phyloP scores from a whole-genome alignment of 2,113 vertebrate species.

The Syngnathus typhle region DNA sequence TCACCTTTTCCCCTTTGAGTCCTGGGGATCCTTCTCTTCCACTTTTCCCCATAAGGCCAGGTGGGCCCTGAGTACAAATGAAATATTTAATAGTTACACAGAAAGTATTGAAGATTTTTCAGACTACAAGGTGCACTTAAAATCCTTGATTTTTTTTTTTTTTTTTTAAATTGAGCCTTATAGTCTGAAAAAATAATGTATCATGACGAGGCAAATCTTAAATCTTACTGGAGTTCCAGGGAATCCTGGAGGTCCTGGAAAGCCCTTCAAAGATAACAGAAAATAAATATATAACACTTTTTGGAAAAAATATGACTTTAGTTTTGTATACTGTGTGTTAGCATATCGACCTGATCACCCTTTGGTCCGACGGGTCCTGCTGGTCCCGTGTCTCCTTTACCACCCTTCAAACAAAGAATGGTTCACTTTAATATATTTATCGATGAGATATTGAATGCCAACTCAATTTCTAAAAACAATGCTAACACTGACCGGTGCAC shows the following conservation, averaged over 20 bases:
- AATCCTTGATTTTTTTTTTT: no score
- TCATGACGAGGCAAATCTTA: background rate
- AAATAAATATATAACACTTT: background rate
- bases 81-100: background rate
- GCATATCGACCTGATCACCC: slow-evolving; percentile 80
- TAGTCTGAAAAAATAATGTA: no score
- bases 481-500: slow-evolving; percentile 74
- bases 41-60: slow-evolving; percentile 82
- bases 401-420: slow-evolving; percentile 71
- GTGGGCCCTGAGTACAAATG: slow-evolving; percentile 72
- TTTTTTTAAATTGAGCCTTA: no score
- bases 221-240: slow-evolving; percentile 81
- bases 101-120: background rate
- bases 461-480: slow-evolving; percentile 8
- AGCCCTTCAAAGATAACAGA: slow-evolving; percentile 73
- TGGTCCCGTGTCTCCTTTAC: slow-evolving; percentile 81
- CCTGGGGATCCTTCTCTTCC: slow-evolving; percentile 77
- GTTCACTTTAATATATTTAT: background rate
- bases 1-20: slow-evolving; percentile 82
- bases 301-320: background rate
- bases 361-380: slow-evolving; percentile 77
- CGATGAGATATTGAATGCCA: background rate
- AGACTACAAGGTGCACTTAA: no score
- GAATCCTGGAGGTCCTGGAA: slow-evolving; percentile 88
- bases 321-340: background rate